phyloP scores from a whole-genome alignment of 2,113 vertebrate species.

The Rana temporaria region DNA sequence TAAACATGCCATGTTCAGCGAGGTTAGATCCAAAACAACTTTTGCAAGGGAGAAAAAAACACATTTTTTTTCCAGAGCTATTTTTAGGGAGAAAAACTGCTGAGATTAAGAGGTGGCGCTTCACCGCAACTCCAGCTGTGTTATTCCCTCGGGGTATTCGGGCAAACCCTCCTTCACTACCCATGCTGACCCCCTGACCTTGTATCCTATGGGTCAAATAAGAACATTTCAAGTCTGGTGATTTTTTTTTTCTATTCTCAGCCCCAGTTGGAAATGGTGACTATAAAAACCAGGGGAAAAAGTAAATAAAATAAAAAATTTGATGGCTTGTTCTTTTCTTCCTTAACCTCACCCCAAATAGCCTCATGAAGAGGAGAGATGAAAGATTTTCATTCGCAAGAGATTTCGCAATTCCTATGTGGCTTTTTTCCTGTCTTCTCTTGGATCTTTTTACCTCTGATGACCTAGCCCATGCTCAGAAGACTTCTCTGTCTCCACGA shows the following conservation, averaged over 20 bases:
- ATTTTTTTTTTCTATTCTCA: not conserved
- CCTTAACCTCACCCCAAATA: slow-evolving; percentile 52
- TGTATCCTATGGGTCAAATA: slow-evolving; percentile 33
- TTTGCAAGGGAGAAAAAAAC: slow-evolving; percentile 37
- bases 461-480: slow-evolving; percentile 29
- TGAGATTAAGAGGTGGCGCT: slow-evolving; percentile 40
- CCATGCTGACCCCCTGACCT: slow-evolving; percentile 42
- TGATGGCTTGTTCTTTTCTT: slow-evolving; percentile 53
- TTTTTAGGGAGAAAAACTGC: slow-evolving; percentile 53
- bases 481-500: slow-evolving; percentile 8
- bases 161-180: slow-evolving; percentile 39
- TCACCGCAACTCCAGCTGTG: slow-evolving; percentile 55
- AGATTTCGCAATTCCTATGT: slow-evolving; percentile 52
- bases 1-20: slow-evolving; percentile 15
- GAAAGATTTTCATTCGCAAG: slow-evolving; percentile 53
- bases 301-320: slow-evolving; percentile 45
- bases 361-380: slow-evolving; percentile 51
- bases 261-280: slow-evolving; percentile 37
- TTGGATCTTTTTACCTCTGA: slow-evolving; percentile 52
- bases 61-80: slow-evolving; percentile 42
- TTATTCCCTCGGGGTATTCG: slow-evolving; percentile 34
- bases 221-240: slow-evolving; percentile 32
- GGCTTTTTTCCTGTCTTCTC: slow-evolving; percentile 42
- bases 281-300: slow-evolving; percentile 10
- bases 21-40: slow-evolving; percentile 44